phyloP scores from a whole-genome alignment of 2,888 invertebrate genomes.

The Myopa testacea region DNA sequence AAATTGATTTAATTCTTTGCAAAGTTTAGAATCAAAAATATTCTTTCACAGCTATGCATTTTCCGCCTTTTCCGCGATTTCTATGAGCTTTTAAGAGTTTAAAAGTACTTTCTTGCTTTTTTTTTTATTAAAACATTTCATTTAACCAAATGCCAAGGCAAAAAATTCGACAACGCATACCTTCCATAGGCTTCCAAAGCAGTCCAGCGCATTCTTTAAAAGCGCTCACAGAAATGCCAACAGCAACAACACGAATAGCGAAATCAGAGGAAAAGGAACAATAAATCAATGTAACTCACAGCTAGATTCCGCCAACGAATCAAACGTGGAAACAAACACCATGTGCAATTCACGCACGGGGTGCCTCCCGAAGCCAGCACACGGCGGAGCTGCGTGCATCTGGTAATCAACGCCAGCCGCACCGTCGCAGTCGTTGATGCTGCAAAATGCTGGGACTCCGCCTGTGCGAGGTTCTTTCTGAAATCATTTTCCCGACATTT shows the following conservation, averaged over 20 bases:
- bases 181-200: slow-evolving; percentile 34
- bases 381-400: slow-evolving; percentile 18
- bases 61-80: too few relatives aligned
- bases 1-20: neutral
- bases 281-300: slow-evolving; percentile 59
- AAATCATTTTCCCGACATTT: slow-evolving; percentile 58
- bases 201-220: slow-evolving; percentile 26
- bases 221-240: slow-evolving; percentile 5
- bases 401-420: slow-evolving; percentile 28
- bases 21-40: neutral
- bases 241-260: neutral
- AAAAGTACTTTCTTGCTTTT: neutral
- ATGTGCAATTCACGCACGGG: slow-evolving; percentile 33
- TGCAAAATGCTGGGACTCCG: slow-evolving; percentile 14
- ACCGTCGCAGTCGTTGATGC: slow-evolving; percentile 15
- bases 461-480: slow-evolving; percentile 55
- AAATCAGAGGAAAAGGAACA: slow-evolving; percentile 47
- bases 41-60: neutral
- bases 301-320: slow-evolving; percentile 28
- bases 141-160: slow-evolving; percentile 38
- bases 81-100: neutral
- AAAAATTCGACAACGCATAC: slow-evolving; percentile 35
- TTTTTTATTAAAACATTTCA: slow-evolving; percentile 43
- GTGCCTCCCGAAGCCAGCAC: slow-evolving; percentile 22
- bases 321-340: slow-evolving; percentile 18